These are phyloP conservation scores for Microplitis manilae DNA, from an alignment of 2,888 invertebrate genomes.

Conservation along the genomic window DNA sequence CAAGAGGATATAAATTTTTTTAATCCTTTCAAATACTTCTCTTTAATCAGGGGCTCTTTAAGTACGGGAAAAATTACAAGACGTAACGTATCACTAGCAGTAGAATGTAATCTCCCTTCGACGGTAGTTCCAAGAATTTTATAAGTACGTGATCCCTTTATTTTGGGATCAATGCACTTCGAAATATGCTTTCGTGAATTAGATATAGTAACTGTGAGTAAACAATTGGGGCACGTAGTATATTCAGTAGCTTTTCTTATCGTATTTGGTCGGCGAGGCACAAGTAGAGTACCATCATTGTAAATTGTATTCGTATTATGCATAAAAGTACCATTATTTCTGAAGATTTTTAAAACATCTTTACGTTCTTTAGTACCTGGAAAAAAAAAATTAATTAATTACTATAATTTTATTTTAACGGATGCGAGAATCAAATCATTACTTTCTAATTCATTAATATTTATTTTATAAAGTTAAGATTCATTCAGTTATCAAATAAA, in stretches of 20 bases:
- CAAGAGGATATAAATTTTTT: too few relatives aligned
- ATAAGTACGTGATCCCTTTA: slow-evolving; percentile 2
- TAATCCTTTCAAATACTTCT: too few relatives aligned
- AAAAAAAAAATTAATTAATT: background rate
- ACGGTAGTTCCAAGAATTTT: slow-evolving; percentile 6
- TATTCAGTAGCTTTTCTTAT: slow-evolving; percentile 32
- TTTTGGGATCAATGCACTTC: background rate
- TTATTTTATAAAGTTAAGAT: too few relatives aligned
- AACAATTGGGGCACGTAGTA: slow-evolving; percentile 2
- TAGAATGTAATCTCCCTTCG: slow-evolving; percentile 23
- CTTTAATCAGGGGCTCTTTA: too few relatives aligned
- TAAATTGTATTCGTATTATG: slow-evolving; percentile 26
- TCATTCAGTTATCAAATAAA: too few relatives aligned
- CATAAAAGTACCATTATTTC: slow-evolving; percentile 16
- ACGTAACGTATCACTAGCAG: slow-evolving; percentile 26
- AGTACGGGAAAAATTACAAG: slow-evolving; percentile 34
- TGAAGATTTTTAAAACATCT: slow-evolving; percentile 13
- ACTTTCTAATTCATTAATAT: too few relatives aligned
- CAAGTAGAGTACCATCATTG: slow-evolving; percentile 24
- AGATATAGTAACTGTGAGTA: background rate
- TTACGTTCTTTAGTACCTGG: slow-evolving; percentile 10
- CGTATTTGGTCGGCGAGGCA: slow-evolving; percentile 19
- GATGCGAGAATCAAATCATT: too few relatives aligned
- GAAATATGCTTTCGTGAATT: slow-evolving; percentile 9
- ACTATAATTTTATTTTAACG: too few relatives aligned